These are phyloP conservation scores for Zaprionus tsacasi DNA, from an alignment of 1,140 invertebrate species.

Conservation along the genomic window DNA sequence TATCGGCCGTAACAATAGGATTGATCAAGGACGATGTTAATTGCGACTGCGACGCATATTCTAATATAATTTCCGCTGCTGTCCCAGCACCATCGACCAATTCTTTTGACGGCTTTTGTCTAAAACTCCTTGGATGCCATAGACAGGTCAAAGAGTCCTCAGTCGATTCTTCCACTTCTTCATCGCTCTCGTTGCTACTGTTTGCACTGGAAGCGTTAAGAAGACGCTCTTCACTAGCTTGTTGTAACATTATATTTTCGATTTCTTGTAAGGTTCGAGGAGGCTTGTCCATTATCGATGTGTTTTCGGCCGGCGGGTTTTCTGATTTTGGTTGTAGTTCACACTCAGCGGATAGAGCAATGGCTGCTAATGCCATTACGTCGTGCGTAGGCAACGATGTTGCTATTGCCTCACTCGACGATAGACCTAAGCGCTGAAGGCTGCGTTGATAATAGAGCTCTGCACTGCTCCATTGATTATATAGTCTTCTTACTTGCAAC, in stretches of 20 bases:
- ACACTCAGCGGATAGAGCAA: conserved; percentile 61
- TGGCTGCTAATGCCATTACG: conserved; percentile 69
- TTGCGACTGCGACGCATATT: conserved; percentile 61
- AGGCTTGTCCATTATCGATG: conserved; percentile 13
- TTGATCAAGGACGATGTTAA: background rate
- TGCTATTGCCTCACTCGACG: background rate
- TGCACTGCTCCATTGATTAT: conserved; percentile 67
- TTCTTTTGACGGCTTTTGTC: background rate
- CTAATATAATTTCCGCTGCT: conserved; percentile 74
- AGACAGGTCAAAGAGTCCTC: conserved; percentile 45
- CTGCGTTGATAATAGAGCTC: conserved; percentile 66
- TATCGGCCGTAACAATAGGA: background rate
- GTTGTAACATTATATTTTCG: conserved; percentile 61
- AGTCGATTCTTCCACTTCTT: conserved; percentile 2
- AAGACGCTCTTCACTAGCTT: conserved; percentile 27
- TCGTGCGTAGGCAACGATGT: conserved; percentile 46
- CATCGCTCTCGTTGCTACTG: conserved; percentile 18
- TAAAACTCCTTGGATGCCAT: conserved; percentile 59
- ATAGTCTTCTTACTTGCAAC: conserved; percentile 52
- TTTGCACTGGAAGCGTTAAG: conserved; percentile 20
- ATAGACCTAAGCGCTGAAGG: conserved; percentile 60
- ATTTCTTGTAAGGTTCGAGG: conserved; percentile 54
- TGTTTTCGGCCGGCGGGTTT: background rate
- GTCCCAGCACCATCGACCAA: conserved; percentile 31
- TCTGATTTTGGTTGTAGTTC: background rate